Evolutionary conservation across 2,888 invertebrate genomes (phyloP).

Genomic region (Galerucella pusilla): DNA sequence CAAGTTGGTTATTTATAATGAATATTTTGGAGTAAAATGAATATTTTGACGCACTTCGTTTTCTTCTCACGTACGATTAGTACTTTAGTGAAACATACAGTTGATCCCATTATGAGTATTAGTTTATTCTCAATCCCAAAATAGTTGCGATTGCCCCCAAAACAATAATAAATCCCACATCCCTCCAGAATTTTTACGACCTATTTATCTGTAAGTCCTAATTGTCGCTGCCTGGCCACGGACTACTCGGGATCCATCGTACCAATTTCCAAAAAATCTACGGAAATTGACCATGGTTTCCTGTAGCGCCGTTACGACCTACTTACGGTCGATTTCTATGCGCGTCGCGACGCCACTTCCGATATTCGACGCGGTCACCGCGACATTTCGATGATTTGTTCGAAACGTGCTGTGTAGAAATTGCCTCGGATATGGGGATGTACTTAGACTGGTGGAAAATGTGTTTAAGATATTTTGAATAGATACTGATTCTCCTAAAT

Average conservation of each 20-base stretch:
- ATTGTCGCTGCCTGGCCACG: constrained; percentile 45
- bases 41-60: neutral
- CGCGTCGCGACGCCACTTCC: constrained; percentile 60
- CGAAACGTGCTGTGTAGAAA: constrained; percentile 56
- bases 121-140: constrained; percentile 4
- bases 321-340: constrained; percentile 65
- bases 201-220: constrained; percentile 45
- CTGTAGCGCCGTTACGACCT: constrained; percentile 62
- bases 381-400: constrained; percentile 64
- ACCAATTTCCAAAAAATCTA: constrained; percentile 62
- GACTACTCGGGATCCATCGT: constrained; percentile 29
- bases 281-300: constrained; percentile 60
- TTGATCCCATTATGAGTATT: neutral
- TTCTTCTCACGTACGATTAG: neutral
- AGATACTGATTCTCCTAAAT: neutral
- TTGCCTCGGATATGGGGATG: constrained; percentile 14
- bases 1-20: too few relatives aligned
- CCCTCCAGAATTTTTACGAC: constrained; percentile 45
- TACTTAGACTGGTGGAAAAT: constrained; percentile 2
- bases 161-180: constrained; percentile 34
- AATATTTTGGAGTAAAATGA: too few relatives aligned
- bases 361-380: constrained; percentile 60
- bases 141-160: constrained; percentile 11
- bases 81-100: neutral
- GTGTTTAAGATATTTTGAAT: neutral